Evolutionary conservation across 2,113 vertebrate genomes (phyloP).

Genomic region (Tiliqua scincoides): DNA sequence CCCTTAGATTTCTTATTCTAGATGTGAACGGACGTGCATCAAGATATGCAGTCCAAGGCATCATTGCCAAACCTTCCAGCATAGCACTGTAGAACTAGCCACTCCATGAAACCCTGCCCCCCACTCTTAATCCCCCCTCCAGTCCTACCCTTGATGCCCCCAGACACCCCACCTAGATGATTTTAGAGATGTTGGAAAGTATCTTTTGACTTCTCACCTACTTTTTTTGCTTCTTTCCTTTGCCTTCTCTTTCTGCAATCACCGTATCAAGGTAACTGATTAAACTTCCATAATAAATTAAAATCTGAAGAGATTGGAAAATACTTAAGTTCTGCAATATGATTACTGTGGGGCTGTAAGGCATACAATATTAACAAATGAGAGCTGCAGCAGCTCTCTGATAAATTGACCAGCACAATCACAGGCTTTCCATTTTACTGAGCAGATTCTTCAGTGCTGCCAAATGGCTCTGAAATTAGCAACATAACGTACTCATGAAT

Average conservation of each 20-base stretch:
- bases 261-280: slow-evolving; percentile 4
- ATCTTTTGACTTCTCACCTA: background rate
- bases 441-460: background rate
- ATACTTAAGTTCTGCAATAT: slow-evolving; percentile 11
- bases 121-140: background rate
- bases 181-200: too few species aligned
- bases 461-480: slow-evolving; percentile 26
- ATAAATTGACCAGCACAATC: slow-evolving; percentile 22
- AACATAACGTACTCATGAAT: background rate
- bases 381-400: background rate
- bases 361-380: slow-evolving; percentile 31
- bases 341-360: slow-evolving; percentile 10
- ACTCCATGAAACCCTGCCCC: background rate
- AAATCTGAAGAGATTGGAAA: slow-evolving; percentile 20
- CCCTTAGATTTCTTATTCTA: background rate
- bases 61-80: background rate
- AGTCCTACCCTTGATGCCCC: background rate
- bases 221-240: background rate
- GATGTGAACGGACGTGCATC: background rate
- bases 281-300: slow-evolving; percentile 8
- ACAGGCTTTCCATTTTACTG: slow-evolving; percentile 27
- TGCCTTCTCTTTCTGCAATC: background rate
- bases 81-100: background rate
- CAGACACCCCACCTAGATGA: background rate
- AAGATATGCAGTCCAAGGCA: background rate